A percentile compares a stretch with the other conserved stretches of the same genome.
Conservation (phyloP, 2,113 vertebrate species). For the Fukomys damarensis region DNA sequence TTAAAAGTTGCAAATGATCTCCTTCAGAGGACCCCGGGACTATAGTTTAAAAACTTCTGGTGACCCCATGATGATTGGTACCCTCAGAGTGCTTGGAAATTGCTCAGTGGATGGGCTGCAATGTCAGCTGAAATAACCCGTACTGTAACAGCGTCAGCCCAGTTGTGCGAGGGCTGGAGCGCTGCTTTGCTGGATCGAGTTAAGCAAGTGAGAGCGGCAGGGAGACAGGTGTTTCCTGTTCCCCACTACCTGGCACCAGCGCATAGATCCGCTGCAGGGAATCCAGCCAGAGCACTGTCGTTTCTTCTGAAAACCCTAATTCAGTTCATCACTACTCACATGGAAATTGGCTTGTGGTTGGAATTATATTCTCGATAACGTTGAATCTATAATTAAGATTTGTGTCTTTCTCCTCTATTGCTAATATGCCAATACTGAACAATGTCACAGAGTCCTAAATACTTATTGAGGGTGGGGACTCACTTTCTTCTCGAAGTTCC, state of each 20-base stretch:
- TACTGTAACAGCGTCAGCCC: constrained; percentile 71
- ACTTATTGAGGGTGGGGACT: not conserved
- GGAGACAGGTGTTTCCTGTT: constrained; percentile 83
- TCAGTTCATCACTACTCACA: constrained; percentile 68
- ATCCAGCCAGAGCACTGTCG: constrained; percentile 68
- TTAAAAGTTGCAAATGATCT: constrained; percentile 78
- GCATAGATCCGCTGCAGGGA: constrained; percentile 69
- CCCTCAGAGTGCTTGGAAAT: constrained; percentile 72
- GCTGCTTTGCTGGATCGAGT: constrained; percentile 76
- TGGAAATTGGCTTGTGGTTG: constrained; percentile 66
- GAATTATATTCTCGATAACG: constrained; percentile 57
- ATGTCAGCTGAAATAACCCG: constrained; percentile 73
- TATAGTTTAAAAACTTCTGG: constrained; percentile 77
- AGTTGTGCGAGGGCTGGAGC: constrained; percentile 53
- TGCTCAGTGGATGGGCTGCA: constrained; percentile 73
- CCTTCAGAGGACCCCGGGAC: constrained; percentile 76
- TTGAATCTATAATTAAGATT: constrained; percentile 53
- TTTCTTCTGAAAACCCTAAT: constrained; percentile 29
- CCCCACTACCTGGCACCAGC: constrained; percentile 75
- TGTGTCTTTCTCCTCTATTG: constrained; percentile 20
- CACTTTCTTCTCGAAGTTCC: not conserved
- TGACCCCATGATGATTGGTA: constrained; percentile 72
- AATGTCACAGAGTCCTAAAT: not conserved
- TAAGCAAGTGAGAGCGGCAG: constrained; percentile 75
- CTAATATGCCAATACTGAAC: not conserved